phyloP scores from a whole-genome alignment of 2,888 invertebrate species.

The Carterocephalus palaemon region DNA sequence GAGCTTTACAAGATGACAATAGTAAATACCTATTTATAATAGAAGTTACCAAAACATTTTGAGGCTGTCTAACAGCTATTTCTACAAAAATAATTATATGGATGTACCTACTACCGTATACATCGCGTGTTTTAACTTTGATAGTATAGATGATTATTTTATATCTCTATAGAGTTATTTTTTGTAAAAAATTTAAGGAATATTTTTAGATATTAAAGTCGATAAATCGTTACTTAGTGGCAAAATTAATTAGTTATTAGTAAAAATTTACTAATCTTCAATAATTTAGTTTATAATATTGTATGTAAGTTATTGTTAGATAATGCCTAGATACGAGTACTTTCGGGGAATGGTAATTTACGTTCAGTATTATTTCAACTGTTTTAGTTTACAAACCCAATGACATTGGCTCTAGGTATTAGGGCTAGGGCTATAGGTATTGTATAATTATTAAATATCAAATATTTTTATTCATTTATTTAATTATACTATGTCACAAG shows the following conservation, averaged over 20 bases:
- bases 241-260: background rate
- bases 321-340: no score
- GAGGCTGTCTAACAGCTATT: constrained; percentile 14
- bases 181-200: constrained; percentile 10
- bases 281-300: no score
- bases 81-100: constrained; percentile 5
- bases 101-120: constrained; percentile 28
- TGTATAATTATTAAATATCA: no score
- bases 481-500: no score
- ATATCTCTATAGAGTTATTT: constrained; percentile 11
- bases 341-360: no score
- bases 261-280: no score
- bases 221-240: constrained; percentile 10
- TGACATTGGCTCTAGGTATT: no score
- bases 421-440: no score
- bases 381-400: no score
- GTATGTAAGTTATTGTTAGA: no score
- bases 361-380: no score
- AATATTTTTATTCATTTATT: no score
- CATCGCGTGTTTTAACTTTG: constrained; percentile 17
- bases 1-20: constrained; percentile 71
- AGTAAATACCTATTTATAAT: constrained; percentile 37
- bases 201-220: constrained; percentile 16
- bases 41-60: constrained; percentile 14
- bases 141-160: constrained; percentile 10